Percentiles rank a stretch among this genome's conserved stretches.
phyloP scores from a whole-genome alignment of 2,113 vertebrate species.

The Pteropus alecto region DNA sequence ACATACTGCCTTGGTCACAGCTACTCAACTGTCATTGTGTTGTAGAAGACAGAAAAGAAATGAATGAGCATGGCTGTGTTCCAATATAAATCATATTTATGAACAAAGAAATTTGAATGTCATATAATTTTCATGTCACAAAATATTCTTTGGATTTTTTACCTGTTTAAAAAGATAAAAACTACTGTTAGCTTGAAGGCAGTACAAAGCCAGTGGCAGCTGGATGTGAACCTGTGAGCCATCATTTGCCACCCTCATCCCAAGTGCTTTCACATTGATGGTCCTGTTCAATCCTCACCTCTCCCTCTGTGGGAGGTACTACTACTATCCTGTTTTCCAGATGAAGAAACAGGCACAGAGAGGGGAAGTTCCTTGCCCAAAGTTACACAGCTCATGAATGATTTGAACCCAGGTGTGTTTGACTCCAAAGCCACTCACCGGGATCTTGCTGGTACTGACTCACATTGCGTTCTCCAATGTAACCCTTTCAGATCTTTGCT shows the following conservation, averaged over 20 bases:
- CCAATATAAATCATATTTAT: neutral
- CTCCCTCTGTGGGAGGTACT: neutral
- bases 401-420: neutral
- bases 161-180: neutral
- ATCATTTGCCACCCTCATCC: neutral
- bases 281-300: neutral
- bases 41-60: neutral
- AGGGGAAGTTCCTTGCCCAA: neutral
- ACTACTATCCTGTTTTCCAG: neutral
- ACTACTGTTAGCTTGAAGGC: neutral
- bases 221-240: neutral
- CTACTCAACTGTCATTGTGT: neutral
- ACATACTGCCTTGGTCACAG: neutral
- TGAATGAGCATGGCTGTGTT: neutral
- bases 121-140: neutral
- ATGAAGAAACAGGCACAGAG: neutral
- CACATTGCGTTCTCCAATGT: fast-evolving
- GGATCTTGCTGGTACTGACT: neutral
- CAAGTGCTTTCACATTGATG: neutral
- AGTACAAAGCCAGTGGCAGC: neutral
- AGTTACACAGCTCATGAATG: neutral
- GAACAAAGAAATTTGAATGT: neutral
- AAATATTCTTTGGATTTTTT: neutral
- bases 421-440: neutral
- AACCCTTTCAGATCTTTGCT: neutral